Evolutionary conservation across 2,888 invertebrate genomes (phyloP), one percentile per base, ranked within the genome.

Genomic region (Cheiracanthium punctorium): DNA sequence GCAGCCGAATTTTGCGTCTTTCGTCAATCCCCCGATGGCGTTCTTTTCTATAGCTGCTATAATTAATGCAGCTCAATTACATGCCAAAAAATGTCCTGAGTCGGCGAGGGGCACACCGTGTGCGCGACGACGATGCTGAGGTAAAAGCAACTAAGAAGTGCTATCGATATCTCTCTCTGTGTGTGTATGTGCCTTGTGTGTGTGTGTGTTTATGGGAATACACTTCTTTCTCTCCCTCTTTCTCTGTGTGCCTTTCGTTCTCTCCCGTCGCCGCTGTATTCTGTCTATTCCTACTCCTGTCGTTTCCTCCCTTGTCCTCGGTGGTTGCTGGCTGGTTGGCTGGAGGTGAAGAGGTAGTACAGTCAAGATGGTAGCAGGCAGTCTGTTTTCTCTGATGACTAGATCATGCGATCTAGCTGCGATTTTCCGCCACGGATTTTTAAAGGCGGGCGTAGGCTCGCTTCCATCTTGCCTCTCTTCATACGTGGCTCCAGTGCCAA

Each of bases 311-410:
- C 69, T 32, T 33, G 30, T 52, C 43, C 14, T 81, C 71, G 64
- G 73, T 82, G 70, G 52, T 69, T 33, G 79, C 52, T 72, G 72
- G 37, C 67, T 70, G 77, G 70, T 32, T 69, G 20, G 79, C 52
- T 72, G 72, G 37, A 41, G 79, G 77, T 67, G 37, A 32, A 70
- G 33, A 64, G 58, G 58, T 29, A 43, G 65, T 58, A n/a, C 58
- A 77, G 79, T 74, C 84, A 85, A 85, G 84, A 85, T 85, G 84
- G 84, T 85, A 85, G 84, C 84, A 70, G 43, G 75, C 76, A 41
- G 76, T 72, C 79, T 85, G 73, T 77, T 65, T 48, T 67, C 58
- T 69, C 65, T 76, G 76, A 76, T 74, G 73, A 70, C 74, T 79
- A 79, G 84, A 85, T 85, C 84, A 74, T 79, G 74, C 84, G 84